Evolutionary conservation across 2,888 invertebrate genomes (phyloP), one percentile per base, ranked within the genome.

Genomic region (Tetragnatha montana): DNA sequence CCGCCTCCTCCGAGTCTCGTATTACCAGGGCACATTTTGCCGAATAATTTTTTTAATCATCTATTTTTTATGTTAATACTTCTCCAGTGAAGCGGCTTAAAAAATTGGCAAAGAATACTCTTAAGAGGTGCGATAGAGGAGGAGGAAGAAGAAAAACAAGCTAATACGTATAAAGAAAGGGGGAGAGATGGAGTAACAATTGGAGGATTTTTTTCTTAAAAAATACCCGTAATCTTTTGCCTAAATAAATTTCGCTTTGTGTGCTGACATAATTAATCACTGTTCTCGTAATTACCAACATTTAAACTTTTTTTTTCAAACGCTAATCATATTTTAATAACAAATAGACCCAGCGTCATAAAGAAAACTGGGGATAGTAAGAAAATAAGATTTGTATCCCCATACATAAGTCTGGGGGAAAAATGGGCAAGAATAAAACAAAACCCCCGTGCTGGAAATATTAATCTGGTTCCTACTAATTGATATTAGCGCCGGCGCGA

Each of bases 211-310:
- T 79, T 60, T 35, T 60, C 8, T 60, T 68, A 68, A 82, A 78
- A 88, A 82, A 87, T 86, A 80, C 71, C 81, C 87, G 87, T 90
- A 90, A 90, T 87, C 90, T 90, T 86, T 90, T 87, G 87, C 90
- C 87, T 90, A 87, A 87, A 87, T 87, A 90, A 87, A 90, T 90
- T 89, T 90, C 90, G 81, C 90, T 87, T 87, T 87, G 87, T 90
- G 84, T 87, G 87, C 90, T 90, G 90, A 90, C 90, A 90, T 90
- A 90, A 90, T 90, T 90, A 90, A 90, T 90, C 90, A 90, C 83
- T 90, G 90, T 87, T 90, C 87, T 90, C 76, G 80, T 90, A 90
- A 90, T 90, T 90, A 90, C 87, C 79, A 90, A 90, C 90, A 90
- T 90, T 90, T 90, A 90, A 90, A 87, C 81, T 81, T 85, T 84